Evolutionary conservation across 2,797 vertebrate species (phyloP), one percentile per base, ranked within the genome.

Genomic region (Eleutherodactylus coqui): DNA sequence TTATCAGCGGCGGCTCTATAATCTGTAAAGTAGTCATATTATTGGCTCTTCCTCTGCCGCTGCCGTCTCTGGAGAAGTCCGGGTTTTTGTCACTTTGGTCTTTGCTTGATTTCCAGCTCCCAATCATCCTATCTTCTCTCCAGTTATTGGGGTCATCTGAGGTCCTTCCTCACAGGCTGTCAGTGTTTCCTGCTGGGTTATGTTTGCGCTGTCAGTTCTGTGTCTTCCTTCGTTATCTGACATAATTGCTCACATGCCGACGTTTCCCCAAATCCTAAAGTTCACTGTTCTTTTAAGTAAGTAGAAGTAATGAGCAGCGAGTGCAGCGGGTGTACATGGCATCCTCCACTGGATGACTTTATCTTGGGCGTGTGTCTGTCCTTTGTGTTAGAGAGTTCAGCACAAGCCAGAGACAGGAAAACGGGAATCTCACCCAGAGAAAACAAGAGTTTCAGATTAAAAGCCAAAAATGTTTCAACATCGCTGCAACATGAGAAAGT

Each of bases 401-500:
- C 38, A 72, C 38, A 6, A 0, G 3, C 41, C 27, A 73, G 24
- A 45, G 41, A 45, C 38, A 27, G 38, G 41, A 73, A 27, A 45
- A 27, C 41, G 70, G 3, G 70, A 27, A 73, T 45, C 24, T n/a
- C 7, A 73, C 70, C 38, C 41, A 73, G 70, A 27, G 70, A 27
- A 45, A 45, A 45, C 24, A 73, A 73, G 5, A 73, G 24, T n/a
- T 45, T 73, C 4, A 45, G 24, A 45, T 43, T 24, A 2, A 6
- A 73, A 45, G 70, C 70, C 70, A 73, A 73, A 73, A 73, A 27
- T 41, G 70, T 73, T 73, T 45, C 70, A 73, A 45, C 70, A 45
- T 45, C 0, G 38, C 38, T 73, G 70, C 41, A 43, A 73, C 24
- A 45, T 73, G 70, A 73, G 70, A 73, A 73, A 73, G 70, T 73